Evolutionary conservation across 2,888 invertebrate species (phyloP).

Genomic region (Pammene aurita): DNA sequence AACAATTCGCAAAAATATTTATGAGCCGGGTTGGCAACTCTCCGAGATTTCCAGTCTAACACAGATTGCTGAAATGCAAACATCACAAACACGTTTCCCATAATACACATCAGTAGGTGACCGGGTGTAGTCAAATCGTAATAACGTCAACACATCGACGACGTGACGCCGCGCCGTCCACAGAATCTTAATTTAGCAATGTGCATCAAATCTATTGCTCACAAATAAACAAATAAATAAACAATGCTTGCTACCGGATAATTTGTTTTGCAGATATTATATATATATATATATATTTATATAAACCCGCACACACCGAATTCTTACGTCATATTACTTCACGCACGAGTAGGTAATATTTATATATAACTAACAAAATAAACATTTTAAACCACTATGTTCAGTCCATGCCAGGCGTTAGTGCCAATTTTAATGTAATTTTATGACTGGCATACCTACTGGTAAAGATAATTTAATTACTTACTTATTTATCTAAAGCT

Average conservation of each 20-base stretch:
- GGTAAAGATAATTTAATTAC: too few relatives aligned
- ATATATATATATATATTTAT: too few relatives aligned
- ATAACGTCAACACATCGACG: constrained; percentile 22
- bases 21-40: constrained; percentile 47
- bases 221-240: constrained; percentile 21
- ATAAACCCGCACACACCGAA: not conserved
- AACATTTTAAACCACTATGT: too few relatives aligned
- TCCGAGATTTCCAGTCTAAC: constrained; percentile 45
- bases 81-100: constrained; percentile 30
- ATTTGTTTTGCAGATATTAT: not conserved
- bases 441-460: too few relatives aligned
- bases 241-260: not conserved
- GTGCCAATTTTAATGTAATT: too few relatives aligned
- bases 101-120: constrained; percentile 36
- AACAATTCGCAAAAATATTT: constrained; percentile 38
- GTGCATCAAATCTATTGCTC: not conserved
- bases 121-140: constrained; percentile 14
- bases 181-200: constrained; percentile 30
- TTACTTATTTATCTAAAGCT: too few relatives aligned
- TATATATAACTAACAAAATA: too few relatives aligned
- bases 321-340: not conserved
- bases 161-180: constrained; percentile 12
- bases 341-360: too few relatives aligned
- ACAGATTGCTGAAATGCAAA: constrained; percentile 34
- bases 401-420: too few relatives aligned